Conservation (phyloP, 2,888 invertebrate species). For the Drosophila ustulata region DNA sequence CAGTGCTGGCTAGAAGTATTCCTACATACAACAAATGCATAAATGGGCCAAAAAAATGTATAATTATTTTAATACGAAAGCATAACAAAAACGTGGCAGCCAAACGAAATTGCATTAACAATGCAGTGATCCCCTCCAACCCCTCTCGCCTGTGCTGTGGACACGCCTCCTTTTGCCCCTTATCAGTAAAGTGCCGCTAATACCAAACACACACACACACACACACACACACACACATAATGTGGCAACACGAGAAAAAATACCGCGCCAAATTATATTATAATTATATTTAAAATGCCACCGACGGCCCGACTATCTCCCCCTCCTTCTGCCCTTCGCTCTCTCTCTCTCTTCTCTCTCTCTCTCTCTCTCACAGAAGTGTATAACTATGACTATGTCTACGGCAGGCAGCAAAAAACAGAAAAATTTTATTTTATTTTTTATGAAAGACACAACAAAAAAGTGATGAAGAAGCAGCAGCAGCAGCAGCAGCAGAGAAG, state of each 20-base stretch:
- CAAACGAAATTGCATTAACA: slow-evolving; percentile 78
- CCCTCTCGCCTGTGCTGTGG: background rate
- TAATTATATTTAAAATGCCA: slow-evolving; percentile 80
- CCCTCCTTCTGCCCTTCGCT: slow-evolving; percentile 13
- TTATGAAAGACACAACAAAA: slow-evolving; percentile 14
- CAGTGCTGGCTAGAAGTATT: slow-evolving; percentile 49
- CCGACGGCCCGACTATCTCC: slow-evolving; percentile 45
- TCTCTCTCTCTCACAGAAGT: background rate
- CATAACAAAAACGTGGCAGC: slow-evolving; percentile 62
- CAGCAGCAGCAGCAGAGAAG: slow-evolving; percentile 5
- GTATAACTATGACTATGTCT: slow-evolving; percentile 44
- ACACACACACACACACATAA: slow-evolving; percentile 29
- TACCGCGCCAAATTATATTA: slow-evolving; percentile 78
- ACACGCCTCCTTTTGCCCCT: background rate
- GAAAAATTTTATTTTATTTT: slow-evolving; percentile 7
- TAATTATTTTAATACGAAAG: slow-evolving; percentile 80
- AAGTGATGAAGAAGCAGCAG: slow-evolving; percentile 3
- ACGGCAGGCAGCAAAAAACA: slow-evolving; percentile 31
- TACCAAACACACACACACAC: slow-evolving; percentile 39
- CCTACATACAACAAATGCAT: slow-evolving; percentile 31
- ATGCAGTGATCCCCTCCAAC: slow-evolving; percentile 56
- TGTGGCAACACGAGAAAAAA: slow-evolving; percentile 60
- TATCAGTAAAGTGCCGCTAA: slow-evolving; percentile 60
- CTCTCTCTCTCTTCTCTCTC: background rate
- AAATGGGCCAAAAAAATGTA: slow-evolving; percentile 48